A percentile compares a stretch with the other conserved stretches of the same genome.
phyloP scores from a whole-genome alignment of 2,113 vertebrate species.

The Paramisgurnus dabryanus region DNA sequence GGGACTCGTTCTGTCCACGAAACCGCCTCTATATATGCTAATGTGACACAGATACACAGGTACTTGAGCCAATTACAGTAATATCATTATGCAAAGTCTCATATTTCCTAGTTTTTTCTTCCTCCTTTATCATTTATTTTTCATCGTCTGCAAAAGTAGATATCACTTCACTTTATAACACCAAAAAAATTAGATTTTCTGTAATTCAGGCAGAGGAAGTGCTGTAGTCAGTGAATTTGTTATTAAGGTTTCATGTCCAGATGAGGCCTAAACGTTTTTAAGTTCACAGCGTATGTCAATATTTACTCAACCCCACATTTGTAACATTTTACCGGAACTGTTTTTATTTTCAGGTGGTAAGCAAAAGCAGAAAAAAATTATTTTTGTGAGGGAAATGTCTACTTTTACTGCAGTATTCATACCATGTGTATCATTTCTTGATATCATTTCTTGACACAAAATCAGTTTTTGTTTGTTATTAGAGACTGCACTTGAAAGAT shows the following conservation, averaged over 20 bases:
- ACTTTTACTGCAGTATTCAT: constrained; percentile 4
- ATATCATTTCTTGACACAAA: neutral
- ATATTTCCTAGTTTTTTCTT: constrained; percentile 15
- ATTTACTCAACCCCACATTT: too few species aligned
- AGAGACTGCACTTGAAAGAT: neutral
- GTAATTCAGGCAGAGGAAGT: neutral
- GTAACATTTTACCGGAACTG: too few species aligned
- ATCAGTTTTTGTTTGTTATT: neutral
- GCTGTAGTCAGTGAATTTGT: neutral
- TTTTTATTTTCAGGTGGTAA: too few species aligned
- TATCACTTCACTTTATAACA: neutral
- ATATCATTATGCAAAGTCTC: too few species aligned
- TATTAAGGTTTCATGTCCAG: neutral
- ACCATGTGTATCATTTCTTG: neutral
- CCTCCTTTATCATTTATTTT: neutral
- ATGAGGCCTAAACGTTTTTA: too few species aligned
- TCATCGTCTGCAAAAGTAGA: neutral
- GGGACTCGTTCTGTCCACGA: too few species aligned
- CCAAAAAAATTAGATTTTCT: neutral
- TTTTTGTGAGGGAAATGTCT: neutral
- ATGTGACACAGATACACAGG: too few species aligned
- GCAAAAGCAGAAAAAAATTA: too few species aligned
- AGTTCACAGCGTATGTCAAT: neutral
- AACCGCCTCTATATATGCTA: too few species aligned
- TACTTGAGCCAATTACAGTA: too few species aligned